Base-by-base conservation (phyloP, 2,888 invertebrate species). In the Nomada lathburiana region DNA sequence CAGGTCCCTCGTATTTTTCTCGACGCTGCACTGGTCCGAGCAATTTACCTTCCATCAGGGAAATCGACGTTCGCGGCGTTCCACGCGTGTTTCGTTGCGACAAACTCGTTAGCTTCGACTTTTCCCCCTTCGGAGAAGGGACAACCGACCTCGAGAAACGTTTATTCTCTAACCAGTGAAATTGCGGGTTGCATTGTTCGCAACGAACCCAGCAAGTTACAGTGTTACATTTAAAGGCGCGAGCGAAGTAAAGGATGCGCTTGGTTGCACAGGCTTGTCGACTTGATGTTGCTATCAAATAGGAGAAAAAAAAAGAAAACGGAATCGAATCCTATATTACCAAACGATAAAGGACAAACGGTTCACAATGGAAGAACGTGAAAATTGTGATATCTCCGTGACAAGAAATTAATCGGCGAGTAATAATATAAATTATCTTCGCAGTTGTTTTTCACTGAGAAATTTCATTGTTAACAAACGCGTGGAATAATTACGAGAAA, bases 41-140 rank as follows among this genome's bases (percentile, higher is more conserved):
- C 36, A 59, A 68, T 84, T 79, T 79, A 57, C 42, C 52, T 59
- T 26, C 29, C 57, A 18, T 62, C 42, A 18, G 62, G 83, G 52
- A 83, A 83, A 83, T 83, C 70, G 62, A 26, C 52, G 65, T 16
- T 23, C 2, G 20, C n/a, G 16, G 59, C 20, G 47, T 55, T 36
- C n/a, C n/a, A 67, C 42, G 67, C 73, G 65, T 76, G 60, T 50
- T 60, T 29, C 62, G 50, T 53, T n/a, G 42, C 16, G 63, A 72
- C 69, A 42, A 29, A 62, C 68, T 10, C 55, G 52, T 16, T 50
- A 36, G 29, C 44, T 63, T 47, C 18, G 64, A 47, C 18, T 16
- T 53, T 13, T 42, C 67, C 16, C 16, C 11, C 23, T 44, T 42
- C 44, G 16, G 11, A 7, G 36, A 47, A 53, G 16, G 16, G 50